A percentile compares a stretch with the other conserved stretches of the same genome.
Evolutionary conservation across 2,113 vertebrate genomes (phyloP).

Genomic region (Hippocampus comes): DNA sequence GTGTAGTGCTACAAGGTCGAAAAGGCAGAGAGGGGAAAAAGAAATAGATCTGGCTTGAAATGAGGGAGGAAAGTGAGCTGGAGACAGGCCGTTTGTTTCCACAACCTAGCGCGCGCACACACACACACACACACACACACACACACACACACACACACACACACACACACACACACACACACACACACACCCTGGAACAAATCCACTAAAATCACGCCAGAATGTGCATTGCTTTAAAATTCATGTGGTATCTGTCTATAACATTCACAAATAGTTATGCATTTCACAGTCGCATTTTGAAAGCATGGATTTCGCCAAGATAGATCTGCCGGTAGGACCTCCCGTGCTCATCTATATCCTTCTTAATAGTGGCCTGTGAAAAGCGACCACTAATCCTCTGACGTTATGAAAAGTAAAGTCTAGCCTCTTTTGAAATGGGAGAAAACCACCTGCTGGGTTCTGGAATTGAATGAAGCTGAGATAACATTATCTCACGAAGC

Average conservation of each 20-base stretch:
- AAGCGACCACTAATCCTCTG: constrained; percentile 23
- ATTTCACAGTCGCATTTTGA: constrained; percentile 18
- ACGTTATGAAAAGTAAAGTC: constrained; percentile 39
- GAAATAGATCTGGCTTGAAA: constrained; percentile 63
- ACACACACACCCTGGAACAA: constrained; percentile 35
- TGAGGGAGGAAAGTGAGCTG: constrained; percentile 46
- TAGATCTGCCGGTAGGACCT: constrained; percentile 10
- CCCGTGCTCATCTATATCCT: not conserved
- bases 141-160: constrained; percentile 2
- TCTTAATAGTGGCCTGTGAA: constrained; percentile 19
- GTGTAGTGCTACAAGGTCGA: constrained; percentile 48
- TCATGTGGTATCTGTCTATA: constrained; percentile 30
- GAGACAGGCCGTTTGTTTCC: constrained; percentile 53
- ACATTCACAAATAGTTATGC: constrained; percentile 19
- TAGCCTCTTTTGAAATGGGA: constrained; percentile 24
- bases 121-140: too few relatives aligned
- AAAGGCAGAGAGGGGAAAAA: constrained; percentile 61
- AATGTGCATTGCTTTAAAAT: constrained; percentile 31
- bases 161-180: not conserved
- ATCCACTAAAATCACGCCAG: constrained; percentile 39
- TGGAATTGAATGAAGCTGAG: constrained; percentile 49
- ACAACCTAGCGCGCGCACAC: constrained; percentile 16
- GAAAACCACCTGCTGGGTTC: constrained; percentile 48
- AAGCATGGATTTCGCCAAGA: constrained; percentile 22
- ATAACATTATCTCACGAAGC: constrained; percentile 49